Percentiles rank a stretch among this genome's conserved stretches.
phyloP scores from a whole-genome alignment of 1,140 invertebrate species.

The Dryas iulia region DNA sequence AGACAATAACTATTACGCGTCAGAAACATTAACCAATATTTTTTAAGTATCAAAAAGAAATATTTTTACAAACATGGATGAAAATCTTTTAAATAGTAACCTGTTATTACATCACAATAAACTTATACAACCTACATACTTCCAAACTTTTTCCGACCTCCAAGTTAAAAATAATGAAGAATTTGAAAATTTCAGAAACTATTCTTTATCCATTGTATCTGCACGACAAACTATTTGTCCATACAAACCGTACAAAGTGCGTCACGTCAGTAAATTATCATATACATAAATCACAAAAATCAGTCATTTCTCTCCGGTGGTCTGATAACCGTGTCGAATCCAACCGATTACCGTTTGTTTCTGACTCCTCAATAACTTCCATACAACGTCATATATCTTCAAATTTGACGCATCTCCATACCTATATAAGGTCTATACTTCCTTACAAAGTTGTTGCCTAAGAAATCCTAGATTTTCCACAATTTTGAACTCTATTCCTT shows the following conservation, averaged over 20 bases:
- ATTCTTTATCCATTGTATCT: neutral
- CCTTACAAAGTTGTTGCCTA: neutral
- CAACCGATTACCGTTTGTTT: constrained; percentile 55
- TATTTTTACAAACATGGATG: too few species aligned
- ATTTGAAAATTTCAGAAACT: neutral
- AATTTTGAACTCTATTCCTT: neutral
- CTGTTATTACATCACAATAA: too few species aligned
- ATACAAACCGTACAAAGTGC: neutral
- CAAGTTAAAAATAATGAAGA: neutral
- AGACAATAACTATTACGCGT: too few species aligned
- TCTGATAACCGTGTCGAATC: constrained; percentile 52
- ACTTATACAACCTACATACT: too few species aligned
- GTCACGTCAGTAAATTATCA: constrained; percentile 30
- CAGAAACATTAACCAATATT: too few species aligned
- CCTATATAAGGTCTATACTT: neutral
- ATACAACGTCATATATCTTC: neutral
- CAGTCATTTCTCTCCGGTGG: constrained; percentile 32
- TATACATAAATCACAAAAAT: constrained; percentile 40
- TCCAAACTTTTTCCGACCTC: too few species aligned
- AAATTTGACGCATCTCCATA: neutral
- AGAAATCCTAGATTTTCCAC: neutral
- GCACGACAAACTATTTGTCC: neutral
- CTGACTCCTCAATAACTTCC: constrained; percentile 29
- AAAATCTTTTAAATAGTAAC: too few species aligned
- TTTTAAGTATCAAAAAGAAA: too few species aligned